Conservation (phyloP, 2,113 vertebrate genomes). For the Callorhinus ursinus region DNA sequence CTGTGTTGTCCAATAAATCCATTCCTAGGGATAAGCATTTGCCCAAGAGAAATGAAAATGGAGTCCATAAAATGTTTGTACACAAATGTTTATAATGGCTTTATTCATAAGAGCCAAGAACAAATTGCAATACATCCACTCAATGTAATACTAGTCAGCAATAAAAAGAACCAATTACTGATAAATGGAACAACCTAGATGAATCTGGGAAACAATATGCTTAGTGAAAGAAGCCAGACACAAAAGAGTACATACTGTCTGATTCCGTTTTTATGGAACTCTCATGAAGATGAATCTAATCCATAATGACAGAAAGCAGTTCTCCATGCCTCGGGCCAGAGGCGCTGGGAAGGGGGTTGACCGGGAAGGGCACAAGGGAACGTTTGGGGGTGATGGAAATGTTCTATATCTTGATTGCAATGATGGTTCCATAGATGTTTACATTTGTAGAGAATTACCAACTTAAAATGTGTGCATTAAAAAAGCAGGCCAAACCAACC, state of each 20-base stretch:
- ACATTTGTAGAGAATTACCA: neutral
- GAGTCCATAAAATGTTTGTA: neutral
- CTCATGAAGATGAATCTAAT: neutral
- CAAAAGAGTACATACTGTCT: neutral
- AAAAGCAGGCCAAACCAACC: neutral
- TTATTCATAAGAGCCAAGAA: neutral
- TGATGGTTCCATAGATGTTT: neutral
- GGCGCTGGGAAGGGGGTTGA: neutral
- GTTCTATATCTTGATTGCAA: neutral
- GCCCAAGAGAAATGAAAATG: constrained; percentile 22
- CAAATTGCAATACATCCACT: neutral
- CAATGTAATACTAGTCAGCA: neutral
- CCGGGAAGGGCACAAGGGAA: neutral
- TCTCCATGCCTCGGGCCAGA: neutral
- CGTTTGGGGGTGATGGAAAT: neutral
- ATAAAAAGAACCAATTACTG: neutral
- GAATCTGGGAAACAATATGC: neutral
- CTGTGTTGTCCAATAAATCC: neutral
- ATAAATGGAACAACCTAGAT: neutral
- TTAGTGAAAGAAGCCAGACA: neutral
- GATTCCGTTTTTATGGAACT: neutral
- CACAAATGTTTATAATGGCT: neutral
- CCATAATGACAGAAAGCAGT: neutral
- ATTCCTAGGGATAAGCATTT: neutral
- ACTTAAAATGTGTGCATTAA: neutral